Evolutionary conservation across 2,888 invertebrate genomes (phyloP), one percentile per base, ranked within the genome.

Genomic region (Scaptomyza polygonia): DNA sequence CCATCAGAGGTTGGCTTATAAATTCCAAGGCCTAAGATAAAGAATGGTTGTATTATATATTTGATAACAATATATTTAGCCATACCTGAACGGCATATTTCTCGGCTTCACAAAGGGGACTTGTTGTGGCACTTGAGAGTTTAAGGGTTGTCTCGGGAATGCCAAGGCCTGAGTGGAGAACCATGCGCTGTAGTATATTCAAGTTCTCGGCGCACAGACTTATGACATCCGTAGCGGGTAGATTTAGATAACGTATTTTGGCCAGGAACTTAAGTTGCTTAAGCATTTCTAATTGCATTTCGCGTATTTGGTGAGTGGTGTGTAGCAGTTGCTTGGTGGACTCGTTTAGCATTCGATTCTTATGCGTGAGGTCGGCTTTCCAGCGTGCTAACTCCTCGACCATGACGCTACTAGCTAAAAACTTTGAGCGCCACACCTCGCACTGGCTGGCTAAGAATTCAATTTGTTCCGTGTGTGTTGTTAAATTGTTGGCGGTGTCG

Each of bases 351-450:
- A 90, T 71, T 76, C 88, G 85, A 69, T 92, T 92, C 55, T 92
- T 92, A 75, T 95, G 95, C 14, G 94, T 94, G 25, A 97, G 92
- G 56, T 95, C 93, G 48, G 96, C 96, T 90, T 97, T 97, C 94
- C 97, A 97, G 78, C 95, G 93, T 0, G 97, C 97, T 74, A 98
- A 91, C 92, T 98, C 98, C 92, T 98, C 98, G 1, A 97, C 96
- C 96, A 98, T 96, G 61, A 98, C 94, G 90, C 98, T 97, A 93
- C 97, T 97, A 25, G 98, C 98, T 79, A 98, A 93, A 92, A 97
- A 99, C 94, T 98, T 99, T 90, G 97, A 98, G 71, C 97, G 94
- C 98, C 98, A 99, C 51, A 98, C 97, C 92, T 99, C 98, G 90
- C 97, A 97, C 89, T 98, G 97, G 0, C 98, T 97, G 16, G 97